Evolutionary conservation across 30 jellyfish, hydroid and myxozoan species (phyloP), one percentile per base, ranked within the genome.

Genomic region (Aurelia aurita complex sp. Pacific): DNA sequence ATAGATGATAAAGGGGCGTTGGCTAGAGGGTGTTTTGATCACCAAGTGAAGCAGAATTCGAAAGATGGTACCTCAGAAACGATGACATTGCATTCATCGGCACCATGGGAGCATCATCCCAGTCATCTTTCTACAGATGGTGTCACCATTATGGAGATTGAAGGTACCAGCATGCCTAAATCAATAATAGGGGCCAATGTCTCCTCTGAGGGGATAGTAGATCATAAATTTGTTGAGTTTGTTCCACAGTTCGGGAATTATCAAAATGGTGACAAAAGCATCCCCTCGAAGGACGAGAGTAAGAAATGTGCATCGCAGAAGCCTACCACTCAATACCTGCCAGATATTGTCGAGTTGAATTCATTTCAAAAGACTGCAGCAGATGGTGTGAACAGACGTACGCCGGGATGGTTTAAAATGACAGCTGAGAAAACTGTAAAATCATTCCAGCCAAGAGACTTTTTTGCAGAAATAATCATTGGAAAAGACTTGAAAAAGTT

Each of bases 331-430:
- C 59, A 65, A 55, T 88, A 88, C 55, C 79, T 88, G 6, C 38
- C 91, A 1, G 84, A 73, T 16, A 54, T 81, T 19, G 83, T 80
- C 32, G 86, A 80, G n/a, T 64, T 74, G 38, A 88, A 88, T 65
- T 55, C 96, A 3, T 88, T 88, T 60, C 16, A 85, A 10, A 69
- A 88, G 38, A 68, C 96, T 7, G 88, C 80, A 35, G 74, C 79
- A 5, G 89, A 79, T 19, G 87, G 77, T 14, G 65, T 80, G 4
- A 88, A 88, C 77, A 42, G n/a, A 60, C 85, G 76, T 11, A 77
- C 92, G 10, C 96, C 96, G 35, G 73, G 71, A 12, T 79, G 88
- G 88, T 34, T 80, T 10, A 88, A 32, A 51, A 18, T 88, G 32
- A 15, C 35, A 17, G 89, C 85, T 18, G 80, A 75, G 10, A 40